Conservation (phyloP, 2,113 vertebrate species). For the Columba janthina region DNA sequence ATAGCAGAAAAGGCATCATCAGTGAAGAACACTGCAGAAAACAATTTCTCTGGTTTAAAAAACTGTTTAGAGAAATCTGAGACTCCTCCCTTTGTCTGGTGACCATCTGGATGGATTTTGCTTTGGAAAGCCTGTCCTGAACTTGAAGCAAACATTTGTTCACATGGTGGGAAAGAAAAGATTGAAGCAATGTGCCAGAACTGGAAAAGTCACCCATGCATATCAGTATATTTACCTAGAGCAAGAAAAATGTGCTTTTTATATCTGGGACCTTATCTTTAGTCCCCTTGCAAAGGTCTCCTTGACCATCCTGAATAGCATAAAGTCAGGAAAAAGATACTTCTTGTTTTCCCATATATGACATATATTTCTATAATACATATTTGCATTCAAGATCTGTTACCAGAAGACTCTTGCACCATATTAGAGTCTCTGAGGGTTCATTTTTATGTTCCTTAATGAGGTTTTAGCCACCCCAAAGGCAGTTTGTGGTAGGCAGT, state of each 20-base stretch:
- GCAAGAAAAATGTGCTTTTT: constrained; percentile 24
- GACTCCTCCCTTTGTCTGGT: constrained; percentile 4
- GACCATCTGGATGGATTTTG: constrained; percentile 67
- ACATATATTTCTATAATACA: background rate
- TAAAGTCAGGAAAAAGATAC: background rate
- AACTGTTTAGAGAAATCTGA: constrained; percentile 28
- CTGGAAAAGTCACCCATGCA: background rate
- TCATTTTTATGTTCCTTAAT: background rate
- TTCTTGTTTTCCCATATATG: background rate
- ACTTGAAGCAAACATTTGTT: constrained; percentile 54
- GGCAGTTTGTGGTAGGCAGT: background rate
- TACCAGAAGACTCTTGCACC: background rate
- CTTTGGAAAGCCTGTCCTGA: constrained; percentile 41
- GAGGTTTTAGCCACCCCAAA: background rate
- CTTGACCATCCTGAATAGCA: background rate
- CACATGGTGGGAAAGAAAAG: constrained; percentile 10
- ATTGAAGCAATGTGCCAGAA: constrained; percentile 9
- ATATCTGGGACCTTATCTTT: background rate
- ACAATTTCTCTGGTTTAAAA: constrained; percentile 51
- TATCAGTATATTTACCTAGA: constrained; percentile 28
- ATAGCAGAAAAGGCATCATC: constrained; percentile 28
- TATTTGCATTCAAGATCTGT: background rate
- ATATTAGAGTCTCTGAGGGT: background rate
- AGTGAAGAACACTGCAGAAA: constrained; percentile 25
- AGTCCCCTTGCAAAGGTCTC: background rate